phyloP scores from a whole-genome alignment of 2,113 vertebrate genomes.

The Hemiprocne comata region DNA sequence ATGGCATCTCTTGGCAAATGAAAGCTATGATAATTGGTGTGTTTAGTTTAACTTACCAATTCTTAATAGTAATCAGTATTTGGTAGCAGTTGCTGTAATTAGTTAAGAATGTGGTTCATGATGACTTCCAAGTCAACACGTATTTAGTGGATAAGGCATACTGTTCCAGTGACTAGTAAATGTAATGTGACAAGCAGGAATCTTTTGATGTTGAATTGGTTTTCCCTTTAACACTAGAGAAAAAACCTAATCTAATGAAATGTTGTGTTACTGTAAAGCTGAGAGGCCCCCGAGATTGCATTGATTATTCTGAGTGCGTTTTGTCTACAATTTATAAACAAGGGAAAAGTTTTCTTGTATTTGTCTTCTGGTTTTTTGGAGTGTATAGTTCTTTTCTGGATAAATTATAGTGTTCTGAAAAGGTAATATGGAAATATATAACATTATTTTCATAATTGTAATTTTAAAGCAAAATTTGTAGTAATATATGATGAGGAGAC shows the following conservation, averaged over 20 bases:
- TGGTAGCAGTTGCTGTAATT: constrained; percentile 18
- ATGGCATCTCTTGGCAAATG: background rate
- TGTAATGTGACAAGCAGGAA: constrained; percentile 9
- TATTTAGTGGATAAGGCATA: background rate
- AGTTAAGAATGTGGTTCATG: constrained; percentile 22
- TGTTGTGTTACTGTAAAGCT: background rate
- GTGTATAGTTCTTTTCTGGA: background rate
- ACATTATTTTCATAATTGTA: background rate
- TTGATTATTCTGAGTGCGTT: background rate
- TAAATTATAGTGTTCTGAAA: background rate
- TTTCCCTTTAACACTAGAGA: constrained; percentile 5
- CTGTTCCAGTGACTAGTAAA: constrained; percentile 5
- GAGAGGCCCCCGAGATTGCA: background rate
- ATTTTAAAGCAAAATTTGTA: background rate
- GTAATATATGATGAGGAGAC: background rate
- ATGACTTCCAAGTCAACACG: background rate
- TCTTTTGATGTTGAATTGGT: constrained; percentile 46
- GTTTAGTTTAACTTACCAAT: background rate
- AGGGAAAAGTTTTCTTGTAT: background rate
- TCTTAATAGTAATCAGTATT: constrained; percentile 24
- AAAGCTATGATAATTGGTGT: background rate
- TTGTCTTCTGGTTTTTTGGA: background rate
- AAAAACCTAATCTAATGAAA: background rate
- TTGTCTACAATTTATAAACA: background rate
- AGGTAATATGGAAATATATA: background rate